Base-by-base conservation (phyloP, 2,797 vertebrate species). In the Clamator glandarius region DNA sequence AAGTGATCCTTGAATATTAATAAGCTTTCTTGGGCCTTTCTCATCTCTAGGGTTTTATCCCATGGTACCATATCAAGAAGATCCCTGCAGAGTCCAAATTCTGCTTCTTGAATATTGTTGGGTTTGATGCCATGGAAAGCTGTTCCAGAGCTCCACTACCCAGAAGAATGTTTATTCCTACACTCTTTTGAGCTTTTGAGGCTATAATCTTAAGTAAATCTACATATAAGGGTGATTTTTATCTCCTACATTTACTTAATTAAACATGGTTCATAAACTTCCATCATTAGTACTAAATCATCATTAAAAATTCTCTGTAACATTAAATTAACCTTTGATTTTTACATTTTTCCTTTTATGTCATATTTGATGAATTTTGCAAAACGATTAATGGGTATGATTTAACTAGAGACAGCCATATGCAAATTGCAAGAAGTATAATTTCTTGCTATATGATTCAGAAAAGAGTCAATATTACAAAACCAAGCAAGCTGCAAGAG, bases 291-390 rank as follows among this genome's bases (percentile, higher is more conserved):
- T 89, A 84, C 3, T 89, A 89, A 85, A 80, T 67, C 52, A 73
- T 35, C 58, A 63, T 87, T 92, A 70, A 77, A 91, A 54, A 85
- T 78, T 90, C 51, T 87, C 59, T 83, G 35, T 95, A 92, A 94
- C 24, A 41, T 90, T 90, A 93, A 84, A 82, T 90, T 91, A 84
- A 90, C 78, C 75, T 92, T 89, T 93, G 64, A 70, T 85, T 93
- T 93, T 64, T 85, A 80, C 25, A 39, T 85, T 92, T 96, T 96
- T 46, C 17, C 33, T 57, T 87, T 91, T 89, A 59, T 89, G 52
- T 59, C 61, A n/a, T n/a, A 51, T 87, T 87, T 87, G 73, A 92
- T 77, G 83, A 94, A 80, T 54, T 59, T 80, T 74, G 19, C 33
- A 67, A 55, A 5, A 28, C 9, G 8, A 74, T 51, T 93, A 87